Evolutionary conservation across 2,797 vertebrate genomes (phyloP).

Genomic region (Neopelma chrysocephalum): DNA sequence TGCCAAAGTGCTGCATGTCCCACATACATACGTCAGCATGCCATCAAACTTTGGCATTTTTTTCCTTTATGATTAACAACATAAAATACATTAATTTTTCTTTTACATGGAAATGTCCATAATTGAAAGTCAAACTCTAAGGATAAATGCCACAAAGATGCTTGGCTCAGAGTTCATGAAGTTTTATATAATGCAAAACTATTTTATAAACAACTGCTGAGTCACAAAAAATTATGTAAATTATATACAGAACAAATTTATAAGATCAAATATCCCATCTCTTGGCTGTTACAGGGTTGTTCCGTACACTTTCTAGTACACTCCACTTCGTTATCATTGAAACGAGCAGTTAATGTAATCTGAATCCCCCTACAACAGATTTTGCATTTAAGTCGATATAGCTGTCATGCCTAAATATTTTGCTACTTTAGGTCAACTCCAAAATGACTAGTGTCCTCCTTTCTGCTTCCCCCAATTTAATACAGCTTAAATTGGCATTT

Average conservation of each 20-base stretch:
- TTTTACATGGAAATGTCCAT: neutral
- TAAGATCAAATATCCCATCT: neutral
- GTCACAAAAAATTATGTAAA: neutral
- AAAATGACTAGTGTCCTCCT: neutral
- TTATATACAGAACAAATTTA: neutral
- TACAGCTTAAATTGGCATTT: neutral
- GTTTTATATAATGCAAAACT: neutral
- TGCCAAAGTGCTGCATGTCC: neutral
- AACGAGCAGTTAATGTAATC: neutral
- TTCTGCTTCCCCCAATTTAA: neutral
- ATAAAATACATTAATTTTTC: neutral
- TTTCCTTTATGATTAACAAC: neutral
- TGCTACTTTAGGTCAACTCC: neutral
- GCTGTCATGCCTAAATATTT: neutral
- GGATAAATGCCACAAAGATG: neutral
- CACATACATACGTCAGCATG: neutral
- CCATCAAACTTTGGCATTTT: neutral
- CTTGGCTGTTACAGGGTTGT: neutral
- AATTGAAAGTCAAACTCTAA: neutral
- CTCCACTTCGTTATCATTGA: neutral
- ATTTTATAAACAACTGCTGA: slow-evolving; percentile 3
- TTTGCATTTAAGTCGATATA: neutral
- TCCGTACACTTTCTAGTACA: neutral
- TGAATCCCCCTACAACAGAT: neutral
- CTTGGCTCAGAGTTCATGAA: neutral